Base-by-base conservation (phyloP, 2,113 vertebrate genomes). In the Trachemys scripta region DNA sequence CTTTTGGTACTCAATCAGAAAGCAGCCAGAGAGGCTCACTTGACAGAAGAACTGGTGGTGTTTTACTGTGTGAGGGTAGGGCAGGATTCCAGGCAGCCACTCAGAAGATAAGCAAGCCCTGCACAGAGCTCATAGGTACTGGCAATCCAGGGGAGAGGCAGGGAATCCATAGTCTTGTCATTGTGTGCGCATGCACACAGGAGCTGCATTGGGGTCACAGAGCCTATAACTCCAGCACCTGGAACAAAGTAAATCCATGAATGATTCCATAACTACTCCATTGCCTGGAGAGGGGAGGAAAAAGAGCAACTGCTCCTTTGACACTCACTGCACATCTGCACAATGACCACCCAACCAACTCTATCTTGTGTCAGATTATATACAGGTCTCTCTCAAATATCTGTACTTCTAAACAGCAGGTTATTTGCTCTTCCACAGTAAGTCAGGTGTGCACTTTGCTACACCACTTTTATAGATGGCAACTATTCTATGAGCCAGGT, bases 31-130 rank as follows among this genome's bases (percentile, higher is more conserved):
- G n/a, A 38, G 11, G 57, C n/a, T 38, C 35, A 72, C 16, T 47
- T 78, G 42, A 47, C 38, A 78, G 50, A 47, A 80, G 90, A 89
- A 51, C 78, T 87, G 80, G 9, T 90, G 80, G 25, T 78, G 49
- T 42, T 84, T 31, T 45, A 90, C 42, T 84, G 82, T 82, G 10
- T 53, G 38, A 80, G 84, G 42, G 3, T 79, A 59, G 27, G 45
- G 84, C 54, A 89, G 50, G 79, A 76, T n/a, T 87, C 75, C 82
- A 87, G 47, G 90, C 35, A 31, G 91, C 50, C 57, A 85, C 51
- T 80, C 84, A 91, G 24, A 75, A 95, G 90, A 87, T 13, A 85
- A 78, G 16, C 16, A 29, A 13, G 4, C 19, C 88, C 80, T n/a
- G 2, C 62, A 82, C 45, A 45, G 2, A 82, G 79, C 12, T 65